Conservation (phyloP, 2,888 invertebrate species). For the Eupithecia pulchellata region DNA sequence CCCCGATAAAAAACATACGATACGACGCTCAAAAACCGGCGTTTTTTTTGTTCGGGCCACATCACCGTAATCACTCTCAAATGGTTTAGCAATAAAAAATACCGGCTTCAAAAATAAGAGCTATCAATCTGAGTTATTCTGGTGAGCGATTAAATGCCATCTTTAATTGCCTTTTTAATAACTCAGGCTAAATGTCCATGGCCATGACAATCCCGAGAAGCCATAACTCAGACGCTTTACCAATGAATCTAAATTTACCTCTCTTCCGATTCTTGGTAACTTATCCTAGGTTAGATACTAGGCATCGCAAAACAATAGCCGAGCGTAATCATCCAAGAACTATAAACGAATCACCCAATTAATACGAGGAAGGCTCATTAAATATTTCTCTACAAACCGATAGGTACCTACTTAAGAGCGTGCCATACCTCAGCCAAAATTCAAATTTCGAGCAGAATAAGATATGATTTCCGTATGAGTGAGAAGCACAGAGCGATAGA, state of each 20-base stretch:
- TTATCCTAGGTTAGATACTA: background rate
- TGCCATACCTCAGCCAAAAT: too few relatives aligned
- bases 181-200: background rate
- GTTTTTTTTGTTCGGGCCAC: too few relatives aligned
- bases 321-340: background rate
- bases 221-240: background rate
- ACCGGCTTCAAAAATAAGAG: background rate
- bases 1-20: too few relatives aligned
- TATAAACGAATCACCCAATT: background rate
- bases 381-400: background rate
- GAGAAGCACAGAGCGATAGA: too few relatives aligned
- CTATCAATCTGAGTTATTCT: background rate
- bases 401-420: too few relatives aligned
- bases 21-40: too few relatives aligned
- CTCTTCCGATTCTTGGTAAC: background rate
- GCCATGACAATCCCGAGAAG: background rate
- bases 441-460: too few relatives aligned
- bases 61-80: too few relatives aligned
- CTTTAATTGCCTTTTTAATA: background rate
- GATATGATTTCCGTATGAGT: too few relatives aligned
- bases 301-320: constrained; percentile 6
- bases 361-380: constrained; percentile 6
- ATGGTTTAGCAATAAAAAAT: background rate
- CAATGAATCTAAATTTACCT: background rate
- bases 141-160: background rate